Evolutionary conservation across 2,797 vertebrate genomes (phyloP).

Genomic region (Zalophus californianus): DNA sequence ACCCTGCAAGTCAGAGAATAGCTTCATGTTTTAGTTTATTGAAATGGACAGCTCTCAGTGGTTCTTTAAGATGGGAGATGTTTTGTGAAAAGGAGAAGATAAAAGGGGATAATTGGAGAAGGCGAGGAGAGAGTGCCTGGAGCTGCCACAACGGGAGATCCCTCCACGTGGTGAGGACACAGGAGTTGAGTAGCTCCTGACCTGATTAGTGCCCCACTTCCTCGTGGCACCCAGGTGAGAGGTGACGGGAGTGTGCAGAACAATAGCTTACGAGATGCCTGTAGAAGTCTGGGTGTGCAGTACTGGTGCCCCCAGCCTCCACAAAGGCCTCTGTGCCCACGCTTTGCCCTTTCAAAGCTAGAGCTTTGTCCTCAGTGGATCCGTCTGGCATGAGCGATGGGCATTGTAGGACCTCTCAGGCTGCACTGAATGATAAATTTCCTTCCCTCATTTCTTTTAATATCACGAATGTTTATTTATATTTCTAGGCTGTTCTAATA

Average conservation of each 20-base stretch:
- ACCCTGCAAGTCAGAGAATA: neutral
- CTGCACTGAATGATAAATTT: neutral
- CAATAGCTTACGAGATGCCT: neutral
- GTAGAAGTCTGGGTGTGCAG: neutral
- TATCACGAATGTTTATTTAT: neutral
- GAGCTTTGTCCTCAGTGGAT: neutral
- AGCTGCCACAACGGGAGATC: neutral
- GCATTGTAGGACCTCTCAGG: fast-evolving
- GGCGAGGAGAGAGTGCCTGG: neutral
- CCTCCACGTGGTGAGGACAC: neutral
- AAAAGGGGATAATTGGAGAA: neutral
- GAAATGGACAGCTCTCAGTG: neutral
- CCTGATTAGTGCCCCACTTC: neutral
- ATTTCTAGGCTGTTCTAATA: neutral
- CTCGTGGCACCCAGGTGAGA: neutral
- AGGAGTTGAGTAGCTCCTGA: neutral
- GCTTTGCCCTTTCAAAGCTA: neutral
- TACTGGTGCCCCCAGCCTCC: neutral
- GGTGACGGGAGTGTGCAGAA: neutral
- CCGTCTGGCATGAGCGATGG: neutral
- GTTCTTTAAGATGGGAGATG: neutral
- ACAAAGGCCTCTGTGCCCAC: neutral
- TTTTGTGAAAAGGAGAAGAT: neutral
- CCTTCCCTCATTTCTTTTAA: neutral
- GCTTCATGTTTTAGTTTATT: neutral